Percentiles rank a stretch among this genome's conserved stretches.
phyloP scores from a whole-genome alignment of 2,797 vertebrate species.

The Sebastolobus alascanus region DNA sequence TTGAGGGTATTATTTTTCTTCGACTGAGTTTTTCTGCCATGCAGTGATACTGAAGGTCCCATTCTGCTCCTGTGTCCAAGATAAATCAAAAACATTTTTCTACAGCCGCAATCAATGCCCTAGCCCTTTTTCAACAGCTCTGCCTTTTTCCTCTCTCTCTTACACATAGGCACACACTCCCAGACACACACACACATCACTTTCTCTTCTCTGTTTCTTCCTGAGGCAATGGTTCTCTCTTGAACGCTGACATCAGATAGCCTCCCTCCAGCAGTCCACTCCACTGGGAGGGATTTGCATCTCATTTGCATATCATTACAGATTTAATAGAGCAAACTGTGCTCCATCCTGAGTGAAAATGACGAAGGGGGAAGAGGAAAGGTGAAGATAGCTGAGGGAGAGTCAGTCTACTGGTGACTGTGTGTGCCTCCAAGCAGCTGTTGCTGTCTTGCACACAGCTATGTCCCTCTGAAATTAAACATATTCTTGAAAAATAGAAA shows the following conservation, averaged over 20 bases:
- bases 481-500: slow-evolving; percentile 20
- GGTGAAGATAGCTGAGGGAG: slow-evolving; percentile 55
- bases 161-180: slow-evolving; percentile 23
- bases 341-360: slow-evolving; percentile 71
- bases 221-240: slow-evolving; percentile 72
- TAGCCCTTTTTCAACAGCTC: slow-evolving; percentile 51
- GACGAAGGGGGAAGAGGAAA: slow-evolving; percentile 57
- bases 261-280: slow-evolving; percentile 80
- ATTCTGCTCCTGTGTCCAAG: slow-evolving; percentile 76
- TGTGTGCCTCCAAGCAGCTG: slow-evolving; percentile 55
- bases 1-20: slow-evolving; percentile 79
- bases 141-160: slow-evolving; percentile 34
- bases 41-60: slow-evolving; percentile 76
- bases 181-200: slow-evolving; percentile 33
- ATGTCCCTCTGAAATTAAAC: slow-evolving; percentile 44
- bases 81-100: slow-evolving; percentile 83
- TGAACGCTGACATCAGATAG: slow-evolving; percentile 86
- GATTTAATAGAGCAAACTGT: slow-evolving; percentile 83
- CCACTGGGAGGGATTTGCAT: slow-evolving; percentile 84
- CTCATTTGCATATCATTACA: slow-evolving; percentile 83
- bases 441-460: slow-evolving; percentile 26
- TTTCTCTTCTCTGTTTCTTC: slow-evolving; percentile 50
- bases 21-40: slow-evolving; percentile 65
- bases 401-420: slow-evolving; percentile 45
- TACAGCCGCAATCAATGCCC: slow-evolving; percentile 76